A percentile compares a stretch with the other conserved stretches of the same genome.
These are phyloP conservation scores for Achroia grisella DNA, from an alignment of 1,140 invertebrate species.

Conservation along the genomic window DNA sequence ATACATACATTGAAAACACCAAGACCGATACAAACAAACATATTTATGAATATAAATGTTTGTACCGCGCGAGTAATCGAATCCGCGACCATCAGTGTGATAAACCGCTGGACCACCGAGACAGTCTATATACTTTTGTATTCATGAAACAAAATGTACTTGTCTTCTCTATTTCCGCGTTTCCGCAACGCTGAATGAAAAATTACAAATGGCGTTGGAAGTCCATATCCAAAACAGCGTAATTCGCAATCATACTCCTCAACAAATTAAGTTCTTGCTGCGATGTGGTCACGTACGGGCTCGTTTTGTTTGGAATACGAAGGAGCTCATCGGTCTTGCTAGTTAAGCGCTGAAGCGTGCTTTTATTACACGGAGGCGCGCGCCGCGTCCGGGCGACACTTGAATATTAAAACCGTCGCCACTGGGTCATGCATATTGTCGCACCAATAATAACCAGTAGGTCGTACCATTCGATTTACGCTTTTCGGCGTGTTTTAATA, in stretches of 20 bases:
- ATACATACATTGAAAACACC: too few relatives aligned
- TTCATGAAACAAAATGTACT: too few relatives aligned
- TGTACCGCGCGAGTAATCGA: too few relatives aligned
- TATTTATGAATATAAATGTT: too few relatives aligned
- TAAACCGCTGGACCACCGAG: too few relatives aligned
- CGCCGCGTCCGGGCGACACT: slow-evolving; percentile 46
- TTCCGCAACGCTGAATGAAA: too few relatives aligned
- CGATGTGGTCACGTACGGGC: slow-evolving; percentile 59
- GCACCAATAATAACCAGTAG: slow-evolving; percentile 34
- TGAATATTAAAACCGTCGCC: slow-evolving; percentile 61
- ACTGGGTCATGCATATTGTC: slow-evolving; percentile 63
- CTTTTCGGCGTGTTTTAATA: slow-evolving; percentile 8
- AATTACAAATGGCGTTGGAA: background rate
- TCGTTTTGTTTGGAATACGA: slow-evolving; percentile 68
- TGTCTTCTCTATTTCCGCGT: too few relatives aligned
- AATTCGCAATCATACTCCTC: slow-evolving; percentile 54
- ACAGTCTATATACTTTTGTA: too few relatives aligned
- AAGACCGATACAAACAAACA: too few relatives aligned
- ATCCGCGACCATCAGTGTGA: too few relatives aligned
- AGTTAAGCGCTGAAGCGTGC: slow-evolving; percentile 69
- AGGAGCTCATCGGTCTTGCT: slow-evolving; percentile 63
- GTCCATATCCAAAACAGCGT: slow-evolving; percentile 24
- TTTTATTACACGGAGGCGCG: slow-evolving; percentile 63
- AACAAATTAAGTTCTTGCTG: slow-evolving; percentile 61
- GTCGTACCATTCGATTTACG: slow-evolving; percentile 29